Evolutionary conservation across 1,140 invertebrate genomes (phyloP).

Genomic region (Oryctes rhinoceros): DNA sequence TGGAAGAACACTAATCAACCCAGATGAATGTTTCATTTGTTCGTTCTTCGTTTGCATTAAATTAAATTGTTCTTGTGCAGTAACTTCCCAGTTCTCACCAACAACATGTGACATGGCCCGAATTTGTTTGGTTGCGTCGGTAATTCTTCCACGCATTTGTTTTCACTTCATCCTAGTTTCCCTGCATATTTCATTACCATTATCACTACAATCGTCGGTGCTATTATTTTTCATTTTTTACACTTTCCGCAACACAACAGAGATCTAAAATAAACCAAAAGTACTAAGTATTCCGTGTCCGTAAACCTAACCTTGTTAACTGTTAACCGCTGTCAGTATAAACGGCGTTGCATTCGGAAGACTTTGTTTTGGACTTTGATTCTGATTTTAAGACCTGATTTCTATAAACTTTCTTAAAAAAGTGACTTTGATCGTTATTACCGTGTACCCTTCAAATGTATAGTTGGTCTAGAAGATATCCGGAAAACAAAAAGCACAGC

Average conservation of each 20-base stretch:
- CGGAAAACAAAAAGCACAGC: no score
- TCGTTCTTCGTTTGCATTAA: not conserved
- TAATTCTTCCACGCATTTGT: not conserved
- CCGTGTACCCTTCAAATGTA: no score
- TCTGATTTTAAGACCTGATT: not conserved
- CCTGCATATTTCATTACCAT: not conserved
- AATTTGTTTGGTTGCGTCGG: conserved; percentile 1
- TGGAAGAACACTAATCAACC: conserved; percentile 10
- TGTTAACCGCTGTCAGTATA: not conserved
- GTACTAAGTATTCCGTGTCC: not conserved
- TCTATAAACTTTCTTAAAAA: no score
- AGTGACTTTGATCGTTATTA: not conserved
- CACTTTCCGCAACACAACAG: not conserved
- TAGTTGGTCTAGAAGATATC: no score
- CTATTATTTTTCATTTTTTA: conserved; percentile 16
- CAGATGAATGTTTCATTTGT: not conserved
- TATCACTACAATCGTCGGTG: not conserved
- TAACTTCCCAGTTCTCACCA: no score
- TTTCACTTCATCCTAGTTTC: not conserved
- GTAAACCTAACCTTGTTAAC: not conserved
- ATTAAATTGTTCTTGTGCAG: conserved; percentile 12
- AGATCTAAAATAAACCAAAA: not conserved
- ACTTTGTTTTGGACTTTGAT: not conserved
- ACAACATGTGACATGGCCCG: not conserved
- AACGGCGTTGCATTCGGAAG: no score